Percentiles rank a stretch among this genome's conserved stretches.
Evolutionary conservation across 2,113 vertebrate genomes (phyloP).

Genomic region (Embiotoca jacksoni): DNA sequence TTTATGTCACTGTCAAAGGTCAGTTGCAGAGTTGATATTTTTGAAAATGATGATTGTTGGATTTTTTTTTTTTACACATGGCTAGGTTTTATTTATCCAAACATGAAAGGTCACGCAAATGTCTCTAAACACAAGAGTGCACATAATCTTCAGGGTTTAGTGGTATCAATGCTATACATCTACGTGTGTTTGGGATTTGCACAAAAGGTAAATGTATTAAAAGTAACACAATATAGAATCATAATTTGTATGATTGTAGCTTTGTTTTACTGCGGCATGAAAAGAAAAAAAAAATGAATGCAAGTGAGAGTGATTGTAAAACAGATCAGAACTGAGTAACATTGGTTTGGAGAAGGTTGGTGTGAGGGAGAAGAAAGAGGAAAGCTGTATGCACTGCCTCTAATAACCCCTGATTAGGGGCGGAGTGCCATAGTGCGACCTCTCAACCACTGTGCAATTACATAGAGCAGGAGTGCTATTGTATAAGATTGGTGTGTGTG

Average conservation of each 20-base stretch:
- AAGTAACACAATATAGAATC: neutral
- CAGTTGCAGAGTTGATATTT: conserved; percentile 38
- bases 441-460: conserved; percentile 81
- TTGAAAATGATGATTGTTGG: neutral
- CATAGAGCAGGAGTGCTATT: conserved; percentile 63
- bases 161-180: neutral
- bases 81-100: neutral
- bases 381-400: conserved; percentile 67
- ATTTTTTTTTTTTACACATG: neutral
- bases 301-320: conserved; percentile 17
- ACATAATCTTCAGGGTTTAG: neutral
- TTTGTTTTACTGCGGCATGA: conserved; percentile 22
- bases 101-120: neutral
- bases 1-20: conserved; percentile 98
- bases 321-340: conserved; percentile 21
- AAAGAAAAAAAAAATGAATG: conserved; percentile 33
- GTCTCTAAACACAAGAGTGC: neutral
- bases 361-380: conserved; percentile 57
- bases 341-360: conserved; percentile 32
- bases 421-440: conserved; percentile 67
- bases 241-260: neutral
- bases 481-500: conserved; percentile 56
- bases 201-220: neutral
- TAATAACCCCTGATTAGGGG: conserved; percentile 84
- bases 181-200: neutral